Conservation (phyloP, 37 sponge, comb jelly and placozoan genomes). For the Dysidea cf. avara region DNA sequence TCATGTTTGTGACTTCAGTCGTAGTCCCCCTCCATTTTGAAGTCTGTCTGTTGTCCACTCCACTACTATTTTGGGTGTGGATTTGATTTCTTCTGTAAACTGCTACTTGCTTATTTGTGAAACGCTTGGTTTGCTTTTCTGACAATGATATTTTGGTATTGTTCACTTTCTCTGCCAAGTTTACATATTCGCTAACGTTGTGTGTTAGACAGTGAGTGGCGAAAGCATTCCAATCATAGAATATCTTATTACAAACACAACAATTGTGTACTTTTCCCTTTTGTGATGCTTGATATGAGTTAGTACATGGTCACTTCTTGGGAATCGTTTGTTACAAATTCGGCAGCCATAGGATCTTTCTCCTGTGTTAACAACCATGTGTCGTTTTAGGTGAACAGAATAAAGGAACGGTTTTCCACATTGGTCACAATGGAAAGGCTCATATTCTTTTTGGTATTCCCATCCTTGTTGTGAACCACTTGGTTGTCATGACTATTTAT, state of each 20-base stretch:
- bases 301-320: constrained; percentile 68
- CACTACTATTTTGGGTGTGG: too few relatives aligned
- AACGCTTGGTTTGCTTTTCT: too few relatives aligned
- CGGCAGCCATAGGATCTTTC: constrained; percentile 73
- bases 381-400: constrained; percentile 55
- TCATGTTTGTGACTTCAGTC: too few relatives aligned
- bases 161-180: too few relatives aligned
- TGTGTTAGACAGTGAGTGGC: constrained; percentile 60
- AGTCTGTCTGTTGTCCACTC: too few relatives aligned
- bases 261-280: constrained; percentile 63
- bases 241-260: constrained; percentile 67
- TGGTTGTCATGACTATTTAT: too few relatives aligned
- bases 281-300: constrained; percentile 70
- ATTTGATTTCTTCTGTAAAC: too few relatives aligned
- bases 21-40: too few relatives aligned
- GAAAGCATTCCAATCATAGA: constrained; percentile 58
- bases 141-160: too few relatives aligned
- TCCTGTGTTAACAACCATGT: constrained; percentile 76
- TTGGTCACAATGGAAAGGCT: constrained; percentile 54
- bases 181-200: too few relatives aligned
- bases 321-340: constrained; percentile 65
- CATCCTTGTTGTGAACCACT: background rate
- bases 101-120: too few relatives aligned
- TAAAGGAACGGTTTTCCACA: constrained; percentile 64
- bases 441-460: constrained; percentile 13